Base-by-base conservation (phyloP, 2,113 vertebrate genomes). In the Gymnarchus niloticus region DNA sequence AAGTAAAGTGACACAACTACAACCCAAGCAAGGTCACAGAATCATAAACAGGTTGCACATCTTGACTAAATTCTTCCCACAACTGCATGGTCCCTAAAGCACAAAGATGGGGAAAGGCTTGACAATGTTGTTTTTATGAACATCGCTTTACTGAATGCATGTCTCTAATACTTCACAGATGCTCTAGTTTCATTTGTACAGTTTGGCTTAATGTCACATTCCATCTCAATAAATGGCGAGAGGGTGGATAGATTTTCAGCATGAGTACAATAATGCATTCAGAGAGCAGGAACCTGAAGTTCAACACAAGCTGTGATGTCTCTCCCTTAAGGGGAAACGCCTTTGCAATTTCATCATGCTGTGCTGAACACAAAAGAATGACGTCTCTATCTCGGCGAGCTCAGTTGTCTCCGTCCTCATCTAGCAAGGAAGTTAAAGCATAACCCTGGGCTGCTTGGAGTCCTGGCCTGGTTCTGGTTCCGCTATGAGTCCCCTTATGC, bases 131-230 rank as follows among this genome's bases (percentile, higher is more conserved):
- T 23, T 84, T 37, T 76, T 49, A 51, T 28, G n/a, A 54, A 49
- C 49, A 52, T 23, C 23, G 33, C 25, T 44, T 56, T 54, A 57
- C 56, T 59, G 28, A 83, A 41, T 59, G 82, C 59, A 83, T 83
- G 82, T 83, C 48, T 76, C 49, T 61, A 61, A 84, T 84, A 49
- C 41, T 84, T 84, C 54, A 51, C 56, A 84, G 83, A 84, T 84
- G 83, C 83, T 41, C 14, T 44, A 65, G 23, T 14, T 52, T 23
- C 33, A 85, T 6, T 56, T 37, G 28, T 85, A 48, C n/a, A 77
- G 49, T n/a, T 77, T 85, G 69, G 84, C 61, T 41, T 54, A 41
- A 56, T 51, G 23, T 46, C 41, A 41, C 51, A 73, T 48, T 85
- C 73, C 52, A 85, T 46, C 54, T 57, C n/a, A 48, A 56, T 80